A percentile compares a stretch with the other conserved stretches of the same genome.
phyloP scores from a whole-genome alignment of 2,113 vertebrate genomes.

The Perca schrenkii region DNA sequence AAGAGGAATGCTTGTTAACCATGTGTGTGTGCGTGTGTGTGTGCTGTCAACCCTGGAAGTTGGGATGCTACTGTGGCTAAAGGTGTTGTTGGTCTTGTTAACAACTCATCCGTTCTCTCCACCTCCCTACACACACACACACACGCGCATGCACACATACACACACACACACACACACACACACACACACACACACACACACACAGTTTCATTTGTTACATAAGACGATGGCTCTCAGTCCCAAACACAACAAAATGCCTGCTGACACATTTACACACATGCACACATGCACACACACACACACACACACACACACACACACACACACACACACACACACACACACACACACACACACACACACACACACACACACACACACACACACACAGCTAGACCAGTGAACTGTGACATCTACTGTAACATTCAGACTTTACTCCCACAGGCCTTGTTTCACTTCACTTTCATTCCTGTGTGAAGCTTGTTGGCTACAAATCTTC shows the following conservation, averaged over 20 bases:
- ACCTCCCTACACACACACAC: neutral
- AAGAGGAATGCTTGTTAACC: conserved; percentile 55
- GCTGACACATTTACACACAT: conserved; percentile 30
- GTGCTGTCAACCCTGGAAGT: conserved; percentile 1
- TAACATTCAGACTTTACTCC: conserved; percentile 20
- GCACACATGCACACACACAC: neutral
- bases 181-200: too few species aligned
- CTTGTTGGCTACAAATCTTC: neutral
- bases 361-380: too few species aligned
- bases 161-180: too few species aligned
- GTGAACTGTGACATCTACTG: conserved; percentile 21
- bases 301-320: neutral
- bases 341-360: too few species aligned
- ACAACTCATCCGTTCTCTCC: neutral
- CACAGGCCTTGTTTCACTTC: conserved; percentile 14
- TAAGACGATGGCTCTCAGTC: conserved; percentile 23
- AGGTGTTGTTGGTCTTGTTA: conserved; percentile 36
- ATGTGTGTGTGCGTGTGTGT: neutral
- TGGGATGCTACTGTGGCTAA: conserved; percentile 20
- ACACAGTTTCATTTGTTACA: too few species aligned
- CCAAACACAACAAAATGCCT: conserved; percentile 19
- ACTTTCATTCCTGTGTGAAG: conserved; percentile 10
- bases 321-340: neutral
- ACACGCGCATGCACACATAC: neutral
- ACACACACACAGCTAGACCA: neutral